Evolutionary conservation across 2,888 invertebrate species (phyloP).

Genomic region (Arge pagana): DNA sequence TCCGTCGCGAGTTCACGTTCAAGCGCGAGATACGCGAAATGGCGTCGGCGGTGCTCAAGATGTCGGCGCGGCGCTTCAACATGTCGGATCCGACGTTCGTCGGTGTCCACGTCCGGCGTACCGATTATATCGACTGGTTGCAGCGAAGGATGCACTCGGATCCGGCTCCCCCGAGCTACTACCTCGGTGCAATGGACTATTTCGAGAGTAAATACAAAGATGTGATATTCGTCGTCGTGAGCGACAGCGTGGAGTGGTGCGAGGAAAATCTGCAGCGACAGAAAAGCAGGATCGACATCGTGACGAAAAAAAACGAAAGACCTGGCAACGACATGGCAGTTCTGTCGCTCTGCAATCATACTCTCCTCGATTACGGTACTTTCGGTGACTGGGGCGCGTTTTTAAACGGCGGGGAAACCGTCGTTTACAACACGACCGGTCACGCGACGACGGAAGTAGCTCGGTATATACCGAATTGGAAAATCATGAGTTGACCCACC

Average conservation of each 20-base stretch:
- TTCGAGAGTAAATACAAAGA: slow-evolving; percentile 56
- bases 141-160: too few species aligned
- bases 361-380: slow-evolving; percentile 62
- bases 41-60: slow-evolving; percentile 27
- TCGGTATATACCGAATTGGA: slow-evolving; percentile 58
- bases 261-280: slow-evolving; percentile 47
- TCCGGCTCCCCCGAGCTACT: slow-evolving; percentile 57
- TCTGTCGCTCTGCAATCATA: slow-evolving; percentile 61
- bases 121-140: slow-evolving; percentile 34
- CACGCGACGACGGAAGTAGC: slow-evolving; percentile 56
- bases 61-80: slow-evolving; percentile 22
- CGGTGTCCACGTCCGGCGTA: slow-evolving; percentile 37
- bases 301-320: slow-evolving; percentile 47
- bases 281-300: slow-evolving; percentile 54
- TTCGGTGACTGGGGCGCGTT: slow-evolving; percentile 62
- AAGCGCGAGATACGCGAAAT: too few species aligned
- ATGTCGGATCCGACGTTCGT: slow-evolving; percentile 28
- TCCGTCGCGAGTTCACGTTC: too few species aligned
- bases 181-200: slow-evolving; percentile 56
- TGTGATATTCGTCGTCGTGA: slow-evolving; percentile 58
- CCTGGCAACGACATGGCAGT: slow-evolving; percentile 60
- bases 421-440: slow-evolving; percentile 57
- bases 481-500: slow-evolving; percentile 45
- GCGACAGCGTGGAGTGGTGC: slow-evolving; percentile 61
- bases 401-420: slow-evolving; percentile 60